phyloP scores from a whole-genome alignment of 2,113 vertebrate species.

The Scalopus aquaticus region DNA sequence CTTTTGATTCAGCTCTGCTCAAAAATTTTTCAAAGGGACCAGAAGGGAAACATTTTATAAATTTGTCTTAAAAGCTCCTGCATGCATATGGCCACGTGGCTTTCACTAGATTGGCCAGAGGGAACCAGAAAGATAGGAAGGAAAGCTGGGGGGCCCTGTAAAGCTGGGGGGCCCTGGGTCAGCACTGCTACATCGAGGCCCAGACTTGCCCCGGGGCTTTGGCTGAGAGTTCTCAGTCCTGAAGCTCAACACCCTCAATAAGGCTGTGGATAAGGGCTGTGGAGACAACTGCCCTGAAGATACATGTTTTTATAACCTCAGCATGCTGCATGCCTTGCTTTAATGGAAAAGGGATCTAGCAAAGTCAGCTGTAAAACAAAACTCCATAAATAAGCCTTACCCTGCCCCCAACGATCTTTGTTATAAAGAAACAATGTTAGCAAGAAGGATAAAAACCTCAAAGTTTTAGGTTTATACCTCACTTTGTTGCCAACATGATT shows the following conservation, averaged over 20 bases:
- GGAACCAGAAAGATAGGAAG: too few relatives aligned
- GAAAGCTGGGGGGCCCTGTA: too few relatives aligned
- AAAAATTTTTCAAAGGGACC: slow-evolving; percentile 87
- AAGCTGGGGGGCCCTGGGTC: too few relatives aligned
- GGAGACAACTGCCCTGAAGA: not conserved
- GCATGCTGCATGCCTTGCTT: not conserved
- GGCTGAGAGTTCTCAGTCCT: slow-evolving; percentile 86
- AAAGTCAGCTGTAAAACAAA: not conserved
- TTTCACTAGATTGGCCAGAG: not conserved
- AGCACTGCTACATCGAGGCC: slow-evolving; percentile 81
- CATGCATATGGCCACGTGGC: slow-evolving; percentile 78
- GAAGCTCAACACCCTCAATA: too few relatives aligned
- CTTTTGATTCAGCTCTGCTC: slow-evolving; percentile 88
- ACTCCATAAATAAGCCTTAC: not conserved
- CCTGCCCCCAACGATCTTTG: not conserved
- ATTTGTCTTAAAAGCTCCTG: slow-evolving; percentile 88
- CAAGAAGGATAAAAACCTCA: not conserved
- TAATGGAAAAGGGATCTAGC: not conserved
- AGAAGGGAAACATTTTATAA: slow-evolving; percentile 87
- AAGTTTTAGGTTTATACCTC: not conserved
- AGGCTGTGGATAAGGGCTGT: too few relatives aligned
- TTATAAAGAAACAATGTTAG: slow-evolving; percentile 11
- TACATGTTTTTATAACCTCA: not conserved
- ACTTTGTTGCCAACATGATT: slow-evolving; percentile 3
- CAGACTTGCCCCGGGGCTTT: slow-evolving; percentile 86